Conservation (phyloP, 2,113 vertebrate genomes). For the Calidris pugnax region DNA sequence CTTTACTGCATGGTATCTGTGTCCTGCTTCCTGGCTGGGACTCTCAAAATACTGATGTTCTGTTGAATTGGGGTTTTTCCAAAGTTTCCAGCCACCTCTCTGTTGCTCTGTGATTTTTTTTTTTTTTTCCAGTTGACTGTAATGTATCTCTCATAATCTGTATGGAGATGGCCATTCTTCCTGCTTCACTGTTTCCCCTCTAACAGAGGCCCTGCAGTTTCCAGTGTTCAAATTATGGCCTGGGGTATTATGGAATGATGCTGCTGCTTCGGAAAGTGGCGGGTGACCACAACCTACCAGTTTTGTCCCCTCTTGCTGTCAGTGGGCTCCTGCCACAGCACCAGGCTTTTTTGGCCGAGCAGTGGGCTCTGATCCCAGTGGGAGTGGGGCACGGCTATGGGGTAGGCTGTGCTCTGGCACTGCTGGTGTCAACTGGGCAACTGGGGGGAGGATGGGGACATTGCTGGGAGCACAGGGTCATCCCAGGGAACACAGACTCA, state of each 20-base stretch:
- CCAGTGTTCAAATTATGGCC: slow-evolving; percentile 15
- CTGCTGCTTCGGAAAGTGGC: not conserved
- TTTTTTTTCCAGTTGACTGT: slow-evolving; percentile 32
- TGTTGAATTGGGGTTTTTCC: slow-evolving; percentile 26
- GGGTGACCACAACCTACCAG: not conserved
- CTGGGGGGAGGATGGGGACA: no score
- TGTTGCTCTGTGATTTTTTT: not conserved
- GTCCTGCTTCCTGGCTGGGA: slow-evolving; percentile 49
- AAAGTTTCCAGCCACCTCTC: slow-evolving; percentile 48
- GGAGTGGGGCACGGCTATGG: rapidly evolving
- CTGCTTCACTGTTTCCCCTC: slow-evolving; percentile 5
- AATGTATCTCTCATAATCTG: slow-evolving; percentile 55
- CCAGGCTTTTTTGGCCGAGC: not conserved
- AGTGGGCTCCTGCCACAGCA: not conserved
- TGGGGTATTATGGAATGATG: not conserved
- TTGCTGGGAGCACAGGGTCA: no score
- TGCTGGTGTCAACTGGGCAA: no score
- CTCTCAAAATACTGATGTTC: slow-evolving; percentile 43
- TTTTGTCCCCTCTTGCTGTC: not conserved
- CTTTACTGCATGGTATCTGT: slow-evolving; percentile 50
- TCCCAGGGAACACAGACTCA: no score
- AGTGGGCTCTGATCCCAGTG: not conserved
- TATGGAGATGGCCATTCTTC: slow-evolving; percentile 34
- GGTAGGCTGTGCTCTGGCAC: no score
- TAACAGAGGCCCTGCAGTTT: slow-evolving; percentile 46